Percentiles rank a stretch among this genome's conserved stretches.
phyloP scores from a whole-genome alignment of 2,113 vertebrate species.

The Cisticola juncidis region DNA sequence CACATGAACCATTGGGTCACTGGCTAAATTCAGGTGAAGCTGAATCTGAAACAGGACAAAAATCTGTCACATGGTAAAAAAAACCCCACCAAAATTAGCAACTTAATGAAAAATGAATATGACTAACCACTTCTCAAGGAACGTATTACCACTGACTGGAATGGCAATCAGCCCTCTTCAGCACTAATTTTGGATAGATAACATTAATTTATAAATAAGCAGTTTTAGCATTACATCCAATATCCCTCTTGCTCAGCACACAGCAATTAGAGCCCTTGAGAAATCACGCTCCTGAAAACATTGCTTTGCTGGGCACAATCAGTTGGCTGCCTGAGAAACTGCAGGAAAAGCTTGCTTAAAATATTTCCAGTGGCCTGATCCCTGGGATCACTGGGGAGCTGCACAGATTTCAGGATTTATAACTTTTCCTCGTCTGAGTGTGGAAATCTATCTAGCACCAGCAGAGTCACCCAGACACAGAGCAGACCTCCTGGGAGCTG shows the following conservation, averaged over 20 bases:
- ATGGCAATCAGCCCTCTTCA: background rate
- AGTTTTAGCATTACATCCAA: background rate
- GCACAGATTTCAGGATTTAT: background rate
- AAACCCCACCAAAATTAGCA: background rate
- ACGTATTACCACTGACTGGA: background rate
- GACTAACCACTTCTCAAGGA: background rate
- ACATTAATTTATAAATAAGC: constrained; percentile 3
- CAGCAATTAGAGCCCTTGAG: background rate
- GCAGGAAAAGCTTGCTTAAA: background rate
- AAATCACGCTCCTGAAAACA: background rate
- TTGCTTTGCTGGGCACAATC: background rate
- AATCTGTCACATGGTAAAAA: background rate
- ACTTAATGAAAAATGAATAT: background rate
- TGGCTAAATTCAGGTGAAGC: background rate
- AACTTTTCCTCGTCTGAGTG: background rate
- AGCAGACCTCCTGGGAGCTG: background rate
- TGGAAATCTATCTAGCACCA: background rate
- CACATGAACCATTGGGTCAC: rapidly evolving
- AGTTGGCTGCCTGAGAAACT: background rate
- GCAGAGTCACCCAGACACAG: background rate
- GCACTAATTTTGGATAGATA: background rate
- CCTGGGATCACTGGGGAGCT: background rate
- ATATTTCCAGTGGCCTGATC: background rate
- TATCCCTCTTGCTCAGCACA: background rate
- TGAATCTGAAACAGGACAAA: background rate